These are phyloP conservation scores for Phytoseiulus persimilis DNA, from an alignment of 2,888 invertebrate species.

Conservation along the genomic window DNA sequence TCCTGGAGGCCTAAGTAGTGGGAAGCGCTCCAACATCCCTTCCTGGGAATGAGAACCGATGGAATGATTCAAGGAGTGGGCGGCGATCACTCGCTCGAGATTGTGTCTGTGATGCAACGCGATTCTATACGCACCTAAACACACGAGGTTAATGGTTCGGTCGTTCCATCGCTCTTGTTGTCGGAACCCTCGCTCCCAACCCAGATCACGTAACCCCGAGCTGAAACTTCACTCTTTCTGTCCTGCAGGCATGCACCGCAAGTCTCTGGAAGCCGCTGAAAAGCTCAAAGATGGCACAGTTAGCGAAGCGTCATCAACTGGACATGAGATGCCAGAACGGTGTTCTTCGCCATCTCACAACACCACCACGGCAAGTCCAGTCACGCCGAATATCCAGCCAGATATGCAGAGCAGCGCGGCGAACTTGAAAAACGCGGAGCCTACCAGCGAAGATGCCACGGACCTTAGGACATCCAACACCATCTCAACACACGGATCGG, in stretches of 20 bases:
- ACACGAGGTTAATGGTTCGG: too few species aligned
- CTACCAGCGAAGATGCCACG: slow-evolving; percentile 7
- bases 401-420: not conserved
- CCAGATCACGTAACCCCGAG: too few species aligned
- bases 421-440: not conserved
- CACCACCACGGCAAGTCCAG: not conserved
- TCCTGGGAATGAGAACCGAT: too few species aligned
- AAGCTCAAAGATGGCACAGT: slow-evolving; percentile 68
- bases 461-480: slow-evolving; percentile 24
- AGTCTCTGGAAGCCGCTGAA: slow-evolving; percentile 92
- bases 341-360: not conserved
- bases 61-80: too few species aligned
- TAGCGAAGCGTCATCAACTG: slow-evolving; percentile 43
- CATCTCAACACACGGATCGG: slow-evolving; percentile 8
- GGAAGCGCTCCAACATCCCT: too few species aligned
- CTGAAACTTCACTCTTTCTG: too few species aligned
- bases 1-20: too few species aligned
- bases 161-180: too few species aligned
- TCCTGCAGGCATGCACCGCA: slow-evolving; percentile 89
- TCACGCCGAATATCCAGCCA: not conserved
- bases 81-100: too few species aligned
- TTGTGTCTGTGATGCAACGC: too few species aligned
- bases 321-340: not conserved
- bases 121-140: too few species aligned
- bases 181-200: too few species aligned